Evolutionary conservation across 92 coral and sea anemone genomes (phyloP).

Genomic region (Isaurus tuberculatus): DNA sequence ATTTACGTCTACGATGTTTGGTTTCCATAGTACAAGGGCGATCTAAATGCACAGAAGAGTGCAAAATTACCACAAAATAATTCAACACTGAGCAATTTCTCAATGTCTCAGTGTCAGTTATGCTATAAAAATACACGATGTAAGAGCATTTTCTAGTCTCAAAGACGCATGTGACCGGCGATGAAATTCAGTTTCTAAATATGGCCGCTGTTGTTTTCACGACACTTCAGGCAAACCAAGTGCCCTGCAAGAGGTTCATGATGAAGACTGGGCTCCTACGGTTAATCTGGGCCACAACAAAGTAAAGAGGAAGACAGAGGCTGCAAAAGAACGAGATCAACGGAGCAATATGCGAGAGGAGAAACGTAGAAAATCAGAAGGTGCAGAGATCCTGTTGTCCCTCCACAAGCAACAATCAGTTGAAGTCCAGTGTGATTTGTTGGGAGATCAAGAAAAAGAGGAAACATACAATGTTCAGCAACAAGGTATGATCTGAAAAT

Average conservation of each 20-base stretch:
- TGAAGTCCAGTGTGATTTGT: conserved; percentile 8
- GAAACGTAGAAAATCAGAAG: conserved; percentile 8
- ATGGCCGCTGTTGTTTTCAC: background rate
- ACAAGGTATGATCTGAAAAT: conserved; percentile 6
- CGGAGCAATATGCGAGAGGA: conserved; percentile 12
- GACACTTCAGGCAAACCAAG: conserved; percentile 13
- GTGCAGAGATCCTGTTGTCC: conserved; percentile 13
- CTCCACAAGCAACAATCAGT: conserved; percentile 18
- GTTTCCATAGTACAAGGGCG: too few relatives aligned
- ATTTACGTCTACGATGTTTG: too few relatives aligned
- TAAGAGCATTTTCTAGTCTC: background rate
- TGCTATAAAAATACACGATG: background rate
- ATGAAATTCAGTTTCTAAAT: background rate
- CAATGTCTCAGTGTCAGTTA: conserved; percentile 3
- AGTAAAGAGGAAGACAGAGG: background rate
- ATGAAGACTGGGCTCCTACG: conserved; percentile 20
- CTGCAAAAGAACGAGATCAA: conserved; percentile 5
- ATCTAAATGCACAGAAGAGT: too few relatives aligned
- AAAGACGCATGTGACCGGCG: background rate
- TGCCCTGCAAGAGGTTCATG: background rate
- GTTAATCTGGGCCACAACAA: conserved; percentile 21
- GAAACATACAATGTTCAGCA: conserved; percentile 7
- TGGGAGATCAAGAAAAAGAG: conserved; percentile 8
- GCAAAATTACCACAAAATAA: too few relatives aligned
- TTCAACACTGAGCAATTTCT: conserved; percentile 1